Conservation (phyloP, 2,797 vertebrate species). For the Sebastes nivosus region DNA sequence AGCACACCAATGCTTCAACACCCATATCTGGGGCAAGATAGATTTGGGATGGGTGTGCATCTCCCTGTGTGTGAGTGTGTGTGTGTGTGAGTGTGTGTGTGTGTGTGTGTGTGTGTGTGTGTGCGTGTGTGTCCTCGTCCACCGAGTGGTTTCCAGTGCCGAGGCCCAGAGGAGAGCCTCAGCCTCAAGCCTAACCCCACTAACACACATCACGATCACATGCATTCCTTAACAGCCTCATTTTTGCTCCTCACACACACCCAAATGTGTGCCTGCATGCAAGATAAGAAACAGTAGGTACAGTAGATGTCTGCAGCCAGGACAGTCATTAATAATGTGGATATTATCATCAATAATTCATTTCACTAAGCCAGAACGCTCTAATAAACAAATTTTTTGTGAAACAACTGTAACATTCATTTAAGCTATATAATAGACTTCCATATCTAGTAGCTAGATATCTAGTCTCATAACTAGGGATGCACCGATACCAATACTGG, state of each 20-base stretch:
- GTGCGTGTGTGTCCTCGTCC: slow-evolving; percentile 12
- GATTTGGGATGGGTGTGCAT: slow-evolving; percentile 4
- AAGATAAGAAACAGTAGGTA: slow-evolving; percentile 14
- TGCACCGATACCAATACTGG: too few relatives aligned
- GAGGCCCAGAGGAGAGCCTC: slow-evolving; percentile 40
- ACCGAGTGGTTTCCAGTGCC: slow-evolving; percentile 41
- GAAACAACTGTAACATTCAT: not conserved
- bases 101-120: slow-evolving; percentile 7
- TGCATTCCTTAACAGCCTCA: slow-evolving; percentile 36
- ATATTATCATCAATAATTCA: not conserved
- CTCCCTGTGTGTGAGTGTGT: not conserved
- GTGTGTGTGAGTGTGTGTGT: not conserved
- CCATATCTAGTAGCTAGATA: too few relatives aligned
- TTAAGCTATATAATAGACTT: not conserved
- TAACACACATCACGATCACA: slow-evolving; percentile 53
- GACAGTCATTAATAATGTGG: not conserved
- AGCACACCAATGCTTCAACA: not conserved
- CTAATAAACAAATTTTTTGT: not conserved
- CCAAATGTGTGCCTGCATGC: not conserved
- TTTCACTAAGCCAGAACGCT: not conserved
- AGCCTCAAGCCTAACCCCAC: slow-evolving; percentile 54
- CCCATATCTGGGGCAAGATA: slow-evolving; percentile 19
- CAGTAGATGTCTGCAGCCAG: not conserved
- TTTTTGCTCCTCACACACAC: slow-evolving; percentile 1
- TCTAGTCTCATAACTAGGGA: too few relatives aligned